phyloP scores from a whole-genome alignment of 2,888 invertebrate species.

The Cephus pygmeus region DNA sequence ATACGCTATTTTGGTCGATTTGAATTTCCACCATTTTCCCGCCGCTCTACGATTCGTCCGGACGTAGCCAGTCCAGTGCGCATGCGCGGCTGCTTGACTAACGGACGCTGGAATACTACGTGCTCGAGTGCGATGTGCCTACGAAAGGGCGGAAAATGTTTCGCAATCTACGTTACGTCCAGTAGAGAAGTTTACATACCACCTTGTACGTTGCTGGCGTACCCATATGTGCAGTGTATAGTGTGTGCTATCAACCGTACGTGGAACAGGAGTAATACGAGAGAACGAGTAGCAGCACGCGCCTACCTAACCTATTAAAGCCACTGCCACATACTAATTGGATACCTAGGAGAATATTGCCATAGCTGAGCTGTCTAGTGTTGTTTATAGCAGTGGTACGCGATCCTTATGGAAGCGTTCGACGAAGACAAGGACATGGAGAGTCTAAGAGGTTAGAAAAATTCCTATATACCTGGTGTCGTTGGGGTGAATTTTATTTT shows the following conservation, averaged over 20 bases:
- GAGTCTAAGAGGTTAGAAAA: background rate
- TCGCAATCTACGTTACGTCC: background rate
- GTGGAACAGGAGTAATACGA: background rate
- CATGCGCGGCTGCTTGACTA: background rate
- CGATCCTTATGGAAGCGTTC: conserved; percentile 4
- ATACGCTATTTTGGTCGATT: background rate
- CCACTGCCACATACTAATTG: background rate
- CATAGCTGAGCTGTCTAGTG: background rate
- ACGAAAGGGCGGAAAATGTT: background rate
- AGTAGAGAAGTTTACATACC: background rate
- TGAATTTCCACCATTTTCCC: background rate
- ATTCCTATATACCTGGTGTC: background rate
- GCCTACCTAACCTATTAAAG: background rate
- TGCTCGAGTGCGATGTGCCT: background rate
- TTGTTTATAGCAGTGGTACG: background rate
- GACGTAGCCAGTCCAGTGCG: background rate
- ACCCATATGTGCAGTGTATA: background rate
- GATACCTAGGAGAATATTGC: background rate
- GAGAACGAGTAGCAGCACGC: background rate
- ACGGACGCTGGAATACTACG: background rate
- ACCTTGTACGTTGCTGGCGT: background rate
- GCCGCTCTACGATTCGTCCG: background rate
- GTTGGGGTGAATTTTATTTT: background rate
- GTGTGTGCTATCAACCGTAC: background rate
- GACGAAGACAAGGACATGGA: conserved; percentile 40